These are phyloP conservation scores for Orussus abietinus DNA, from an alignment of 1,140 invertebrate genomes.

Conservation along the genomic window DNA sequence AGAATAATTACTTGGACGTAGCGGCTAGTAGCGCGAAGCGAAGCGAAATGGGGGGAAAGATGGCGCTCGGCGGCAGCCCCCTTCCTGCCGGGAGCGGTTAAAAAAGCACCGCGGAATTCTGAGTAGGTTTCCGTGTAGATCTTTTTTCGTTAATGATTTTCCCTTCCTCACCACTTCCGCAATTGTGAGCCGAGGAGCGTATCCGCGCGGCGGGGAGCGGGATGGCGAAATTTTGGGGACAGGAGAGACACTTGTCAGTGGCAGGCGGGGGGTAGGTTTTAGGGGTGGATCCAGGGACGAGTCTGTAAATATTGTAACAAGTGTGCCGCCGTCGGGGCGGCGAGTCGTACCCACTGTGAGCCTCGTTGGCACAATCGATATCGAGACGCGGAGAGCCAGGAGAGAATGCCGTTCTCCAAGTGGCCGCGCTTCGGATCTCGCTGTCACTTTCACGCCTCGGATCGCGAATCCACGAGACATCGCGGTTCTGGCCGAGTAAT, in stretches of 20 bases:
- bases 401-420: constrained; percentile 21
- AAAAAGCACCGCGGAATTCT: constrained; percentile 8
- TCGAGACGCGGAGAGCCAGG: constrained; percentile 16
- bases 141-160: too few species aligned
- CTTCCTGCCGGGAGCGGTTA: too few species aligned
- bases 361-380: constrained; percentile 27
- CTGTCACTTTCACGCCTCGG: constrained; percentile 44
- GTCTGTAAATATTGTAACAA: constrained; percentile 54
- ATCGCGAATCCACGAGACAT: constrained; percentile 10
- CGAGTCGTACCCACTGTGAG: constrained; percentile 2
- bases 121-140: too few species aligned
- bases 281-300: constrained; percentile 36
- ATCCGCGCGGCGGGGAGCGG: too few species aligned
- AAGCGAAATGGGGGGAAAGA: too few species aligned
- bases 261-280: constrained; percentile 33
- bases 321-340: constrained; percentile 35
- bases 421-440: constrained; percentile 24
- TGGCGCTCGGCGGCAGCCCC: too few species aligned
- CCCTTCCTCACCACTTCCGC: too few species aligned
- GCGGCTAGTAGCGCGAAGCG: too few species aligned
- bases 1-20: too few species aligned
- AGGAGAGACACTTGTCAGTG: constrained; percentile 41
- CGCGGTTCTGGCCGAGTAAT: too few species aligned
- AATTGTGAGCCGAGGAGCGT: too few species aligned
- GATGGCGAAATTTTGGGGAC: constrained; percentile 20